Evolutionary conservation across 1,140 invertebrate genomes (phyloP), one percentile per base, ranked within the genome.

Genomic region (Aphelinus atriplicis): DNA sequence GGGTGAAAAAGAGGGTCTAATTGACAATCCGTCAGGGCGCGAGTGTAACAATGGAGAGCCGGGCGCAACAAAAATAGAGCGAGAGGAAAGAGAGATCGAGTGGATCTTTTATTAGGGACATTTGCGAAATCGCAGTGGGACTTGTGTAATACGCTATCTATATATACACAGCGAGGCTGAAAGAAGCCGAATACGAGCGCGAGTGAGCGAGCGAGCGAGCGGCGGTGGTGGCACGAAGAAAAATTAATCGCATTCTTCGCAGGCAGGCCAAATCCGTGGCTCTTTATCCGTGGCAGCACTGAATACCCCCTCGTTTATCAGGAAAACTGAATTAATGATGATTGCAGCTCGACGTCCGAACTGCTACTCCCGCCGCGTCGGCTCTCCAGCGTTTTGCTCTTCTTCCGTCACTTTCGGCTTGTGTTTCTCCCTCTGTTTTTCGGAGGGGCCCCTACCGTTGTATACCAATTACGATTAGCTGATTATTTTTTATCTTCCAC

Each of bases 311-410:
- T 84, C 84, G 78, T 86, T 86, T 86, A 84, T 85, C 84, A 82
- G 80, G 81, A 83, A 84, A 84, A 80, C 82, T 81, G 81, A 85
- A 86, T 86, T 86, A 85, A 85, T 84, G 84, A 86, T 85, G 84
- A 86, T 85, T 84, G 81, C 81, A n/a, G 48, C 63, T 48, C 62
- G 78, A 81, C 77, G 66, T 75, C 79, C 77, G 76, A 26, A 26
- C 79, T 79, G 69, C 62, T 73, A 60, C 75, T 73, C 63, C 76
- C 69, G 43, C 46, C 43, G 42, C 26, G 2, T 2, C 9, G 48
- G 2, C 0, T 9, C 47, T 1, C 10, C 51, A 9, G 47, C 7
- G 57, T 26, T 26, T 57, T 42, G 56, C 55, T 51, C 55, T 9
- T 46, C 42, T 74, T 73, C 58, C 71, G 76, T 73, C 77, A 73